phyloP scores from a whole-genome alignment of 1,140 invertebrate species.

The Nebria ingens region DNA sequence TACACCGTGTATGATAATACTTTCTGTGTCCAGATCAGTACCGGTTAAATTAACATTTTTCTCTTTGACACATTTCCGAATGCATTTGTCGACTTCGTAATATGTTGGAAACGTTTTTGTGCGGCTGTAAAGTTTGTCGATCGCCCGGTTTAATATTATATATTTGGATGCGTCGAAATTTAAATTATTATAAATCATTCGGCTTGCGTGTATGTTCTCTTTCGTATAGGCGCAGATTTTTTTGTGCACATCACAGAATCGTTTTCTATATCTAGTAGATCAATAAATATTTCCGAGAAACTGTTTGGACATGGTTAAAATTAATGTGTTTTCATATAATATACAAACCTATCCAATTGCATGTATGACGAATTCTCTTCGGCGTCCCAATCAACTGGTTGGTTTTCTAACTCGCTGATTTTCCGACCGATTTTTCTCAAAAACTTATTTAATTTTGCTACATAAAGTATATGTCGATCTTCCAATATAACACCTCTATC shows the following conservation, averaged over 20 bases:
- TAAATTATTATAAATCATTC: slow-evolving; percentile 36
- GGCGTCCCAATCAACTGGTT: slow-evolving; percentile 39
- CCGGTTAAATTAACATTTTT: slow-evolving; percentile 34
- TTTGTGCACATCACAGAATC: slow-evolving; percentile 33
- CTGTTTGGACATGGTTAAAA: no score
- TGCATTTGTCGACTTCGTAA: slow-evolving; percentile 40
- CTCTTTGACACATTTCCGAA: slow-evolving; percentile 35
- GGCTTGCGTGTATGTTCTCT: slow-evolving; percentile 37
- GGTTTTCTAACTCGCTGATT: slow-evolving; percentile 37
- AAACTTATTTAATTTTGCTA: slow-evolving; percentile 34
- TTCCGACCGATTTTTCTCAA: slow-evolving; percentile 34
- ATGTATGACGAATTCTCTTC: slow-evolving; percentile 43
- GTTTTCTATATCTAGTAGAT: slow-evolving; percentile 26
- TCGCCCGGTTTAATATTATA: slow-evolving; percentile 41
- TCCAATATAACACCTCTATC: slow-evolving; percentile 16
- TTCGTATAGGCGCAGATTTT: slow-evolving; percentile 43
- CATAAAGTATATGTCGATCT: slow-evolving; percentile 20
- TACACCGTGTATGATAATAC: slow-evolving; percentile 24
- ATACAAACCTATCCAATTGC: slow-evolving; percentile 38
- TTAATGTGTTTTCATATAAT: slow-evolving; percentile 36
- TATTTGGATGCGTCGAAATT: slow-evolving; percentile 35
- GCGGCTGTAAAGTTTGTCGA: slow-evolving; percentile 39
- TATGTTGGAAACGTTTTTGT: slow-evolving; percentile 44
- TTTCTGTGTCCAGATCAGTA: slow-evolving; percentile 34
- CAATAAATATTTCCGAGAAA: slow-evolving; percentile 9